Conservation (phyloP, 2,113 vertebrate genomes). For the Protobothrops mucrosquamatus region DNA sequence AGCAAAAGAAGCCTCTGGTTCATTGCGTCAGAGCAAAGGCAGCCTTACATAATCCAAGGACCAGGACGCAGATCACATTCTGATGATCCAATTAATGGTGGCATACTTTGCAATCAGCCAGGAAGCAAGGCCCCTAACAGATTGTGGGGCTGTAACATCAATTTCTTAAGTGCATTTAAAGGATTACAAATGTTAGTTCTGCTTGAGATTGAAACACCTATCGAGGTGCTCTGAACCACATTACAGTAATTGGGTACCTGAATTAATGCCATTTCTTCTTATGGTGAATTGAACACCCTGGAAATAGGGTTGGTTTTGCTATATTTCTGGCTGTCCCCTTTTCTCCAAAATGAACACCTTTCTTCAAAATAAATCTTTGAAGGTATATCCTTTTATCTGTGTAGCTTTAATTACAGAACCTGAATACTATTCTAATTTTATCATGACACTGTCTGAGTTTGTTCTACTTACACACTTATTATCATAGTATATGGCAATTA, state of each 20-base stretch:
- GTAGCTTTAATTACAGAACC: constrained; percentile 68
- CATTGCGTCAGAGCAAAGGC: constrained; percentile 89
- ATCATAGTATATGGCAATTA: constrained; percentile 36
- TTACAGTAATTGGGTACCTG: constrained; percentile 88
- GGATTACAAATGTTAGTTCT: constrained; percentile 94
- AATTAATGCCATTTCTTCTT: constrained; percentile 76
- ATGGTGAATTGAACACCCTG: constrained; percentile 60
- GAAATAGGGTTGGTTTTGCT: constrained; percentile 64
- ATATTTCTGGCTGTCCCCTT: constrained; percentile 55
- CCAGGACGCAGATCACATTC: constrained; percentile 92
- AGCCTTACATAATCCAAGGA: constrained; percentile 91
- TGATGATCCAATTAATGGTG: constrained; percentile 99
- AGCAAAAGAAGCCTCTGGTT: constrained; percentile 72
- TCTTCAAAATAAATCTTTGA: constrained; percentile 55
- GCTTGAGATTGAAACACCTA: constrained; percentile 81
- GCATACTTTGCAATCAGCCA: constrained; percentile 84
- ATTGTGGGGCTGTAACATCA: constrained; percentile 91
- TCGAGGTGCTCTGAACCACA: constrained; percentile 80
- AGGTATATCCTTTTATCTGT: constrained; percentile 56
- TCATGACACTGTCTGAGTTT: constrained; percentile 57
- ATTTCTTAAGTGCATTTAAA: constrained; percentile 99
- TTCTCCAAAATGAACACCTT: background rate
- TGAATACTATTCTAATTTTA: constrained; percentile 58
- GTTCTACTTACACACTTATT: constrained; percentile 26
- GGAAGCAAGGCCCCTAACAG: constrained; percentile 88